Evolutionary conservation across 2,797 vertebrate species (phyloP).

Genomic region (Sebastes nivosus): DNA sequence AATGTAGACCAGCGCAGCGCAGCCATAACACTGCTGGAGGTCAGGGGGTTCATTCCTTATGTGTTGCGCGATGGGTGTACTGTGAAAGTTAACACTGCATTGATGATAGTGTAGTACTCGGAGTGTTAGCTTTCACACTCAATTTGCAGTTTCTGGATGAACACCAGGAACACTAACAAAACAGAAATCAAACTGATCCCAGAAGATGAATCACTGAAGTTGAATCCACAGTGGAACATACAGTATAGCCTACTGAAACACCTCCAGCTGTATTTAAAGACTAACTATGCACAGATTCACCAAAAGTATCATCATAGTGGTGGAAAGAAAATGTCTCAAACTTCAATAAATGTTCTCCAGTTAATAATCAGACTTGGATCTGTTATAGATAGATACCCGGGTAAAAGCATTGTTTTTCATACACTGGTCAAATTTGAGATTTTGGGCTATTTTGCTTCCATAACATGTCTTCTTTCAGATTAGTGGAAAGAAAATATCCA

Average conservation of each 20-base stretch:
- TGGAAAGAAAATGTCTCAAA: neutral
- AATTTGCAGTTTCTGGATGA: conserved; percentile 34
- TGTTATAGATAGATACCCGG: no score
- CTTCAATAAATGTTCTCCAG: neutral
- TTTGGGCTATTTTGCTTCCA: no score
- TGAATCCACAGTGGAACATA: neutral
- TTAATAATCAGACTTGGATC: neutral
- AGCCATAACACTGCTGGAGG: conserved; percentile 22
- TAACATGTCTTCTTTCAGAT: no score
- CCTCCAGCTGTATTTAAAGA: neutral
- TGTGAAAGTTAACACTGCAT: neutral
- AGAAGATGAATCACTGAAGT: neutral
- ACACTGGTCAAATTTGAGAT: no score
- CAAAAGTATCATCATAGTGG: neutral
- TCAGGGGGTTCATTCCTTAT: conserved; percentile 16
- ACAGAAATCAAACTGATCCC: conserved; percentile 6
- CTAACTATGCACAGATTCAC: neutral
- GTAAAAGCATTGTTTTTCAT: no score
- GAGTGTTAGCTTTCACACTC: conserved; percentile 25
- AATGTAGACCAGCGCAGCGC: neutral
- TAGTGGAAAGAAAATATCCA: no score
- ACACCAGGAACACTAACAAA: conserved; percentile 30
- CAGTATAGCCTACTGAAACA: neutral
- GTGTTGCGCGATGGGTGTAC: neutral
- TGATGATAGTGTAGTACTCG: neutral